Evolutionary conservation across 2,113 vertebrate genomes (phyloP).

Genomic region (Mixornis gularis): DNA sequence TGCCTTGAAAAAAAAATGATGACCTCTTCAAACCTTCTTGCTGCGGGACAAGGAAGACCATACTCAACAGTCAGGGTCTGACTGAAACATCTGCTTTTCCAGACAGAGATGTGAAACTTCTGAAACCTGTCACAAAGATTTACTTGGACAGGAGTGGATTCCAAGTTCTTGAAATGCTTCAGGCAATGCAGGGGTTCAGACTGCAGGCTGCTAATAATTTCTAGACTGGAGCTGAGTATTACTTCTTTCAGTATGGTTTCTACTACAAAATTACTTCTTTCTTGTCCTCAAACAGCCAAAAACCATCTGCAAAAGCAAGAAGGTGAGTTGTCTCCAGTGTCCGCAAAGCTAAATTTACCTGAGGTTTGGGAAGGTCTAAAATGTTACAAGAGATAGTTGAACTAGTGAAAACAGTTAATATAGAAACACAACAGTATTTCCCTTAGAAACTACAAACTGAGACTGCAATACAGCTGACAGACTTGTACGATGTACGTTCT

Average conservation of each 20-base stretch:
- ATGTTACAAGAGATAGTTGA: background rate
- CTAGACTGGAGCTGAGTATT: background rate
- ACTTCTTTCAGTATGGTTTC: background rate
- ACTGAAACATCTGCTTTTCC: background rate
- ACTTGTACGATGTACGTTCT: fast-evolving
- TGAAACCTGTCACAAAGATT: background rate
- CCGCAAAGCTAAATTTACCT: background rate
- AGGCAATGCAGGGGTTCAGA: background rate
- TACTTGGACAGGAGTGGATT: background rate
- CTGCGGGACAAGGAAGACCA: background rate
- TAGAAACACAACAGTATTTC: background rate
- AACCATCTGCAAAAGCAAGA: background rate
- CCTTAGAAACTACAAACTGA: background rate
- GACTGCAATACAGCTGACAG: background rate
- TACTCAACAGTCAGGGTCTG: background rate
- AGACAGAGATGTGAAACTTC: background rate
- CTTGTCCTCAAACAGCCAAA: background rate
- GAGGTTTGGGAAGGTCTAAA: background rate
- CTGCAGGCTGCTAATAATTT: background rate
- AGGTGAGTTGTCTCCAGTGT: background rate
- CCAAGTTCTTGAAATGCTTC: background rate
- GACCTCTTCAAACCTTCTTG: background rate
- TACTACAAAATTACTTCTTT: background rate
- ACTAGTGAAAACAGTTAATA: background rate
- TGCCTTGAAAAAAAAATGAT: background rate